Conservation (phyloP, 2,797 vertebrate genomes). For the Sebastes steindachneri region DNA sequence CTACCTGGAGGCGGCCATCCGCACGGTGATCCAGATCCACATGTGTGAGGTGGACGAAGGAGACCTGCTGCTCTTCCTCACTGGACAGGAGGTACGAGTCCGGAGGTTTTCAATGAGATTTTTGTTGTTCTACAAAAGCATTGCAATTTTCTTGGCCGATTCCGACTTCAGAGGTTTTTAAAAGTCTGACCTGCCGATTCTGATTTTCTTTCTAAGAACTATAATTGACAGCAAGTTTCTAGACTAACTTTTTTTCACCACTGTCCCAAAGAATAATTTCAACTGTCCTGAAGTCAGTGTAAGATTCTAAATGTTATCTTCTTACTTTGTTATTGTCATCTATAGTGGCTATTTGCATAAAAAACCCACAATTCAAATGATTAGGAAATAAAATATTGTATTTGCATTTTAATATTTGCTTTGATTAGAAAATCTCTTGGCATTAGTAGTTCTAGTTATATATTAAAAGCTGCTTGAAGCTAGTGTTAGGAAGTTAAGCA, state of each 20-base stretch:
- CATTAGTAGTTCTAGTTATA: no score
- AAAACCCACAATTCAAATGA: background rate
- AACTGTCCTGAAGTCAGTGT: background rate
- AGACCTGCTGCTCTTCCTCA: constrained; percentile 93
- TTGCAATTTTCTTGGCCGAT: background rate
- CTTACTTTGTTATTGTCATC: background rate
- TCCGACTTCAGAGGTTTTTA: background rate
- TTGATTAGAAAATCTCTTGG: no score
- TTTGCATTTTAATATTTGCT: no score
- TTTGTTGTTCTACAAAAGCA: background rate
- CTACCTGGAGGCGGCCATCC: constrained; percentile 96
- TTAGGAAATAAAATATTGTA: background rate
- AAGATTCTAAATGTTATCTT: background rate
- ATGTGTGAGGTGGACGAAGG: constrained; percentile 97
- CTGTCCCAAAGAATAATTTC: background rate
- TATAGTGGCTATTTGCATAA: background rate
- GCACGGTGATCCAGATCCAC: constrained; percentile 96
- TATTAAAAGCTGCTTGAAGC: no score
- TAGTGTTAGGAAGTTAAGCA: no score
- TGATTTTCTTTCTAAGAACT: background rate
- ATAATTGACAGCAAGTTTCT: background rate
- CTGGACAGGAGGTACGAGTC: constrained; percentile 91
- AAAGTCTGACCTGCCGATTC: background rate
- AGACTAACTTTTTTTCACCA: background rate
- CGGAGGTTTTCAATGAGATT: background rate